A percentile compares a stretch with the other conserved stretches of the same genome.
These are phyloP conservation scores for Deilephila porcellus DNA, from an alignment of 2,888 invertebrate genomes.

Conservation along the genomic window DNA sequence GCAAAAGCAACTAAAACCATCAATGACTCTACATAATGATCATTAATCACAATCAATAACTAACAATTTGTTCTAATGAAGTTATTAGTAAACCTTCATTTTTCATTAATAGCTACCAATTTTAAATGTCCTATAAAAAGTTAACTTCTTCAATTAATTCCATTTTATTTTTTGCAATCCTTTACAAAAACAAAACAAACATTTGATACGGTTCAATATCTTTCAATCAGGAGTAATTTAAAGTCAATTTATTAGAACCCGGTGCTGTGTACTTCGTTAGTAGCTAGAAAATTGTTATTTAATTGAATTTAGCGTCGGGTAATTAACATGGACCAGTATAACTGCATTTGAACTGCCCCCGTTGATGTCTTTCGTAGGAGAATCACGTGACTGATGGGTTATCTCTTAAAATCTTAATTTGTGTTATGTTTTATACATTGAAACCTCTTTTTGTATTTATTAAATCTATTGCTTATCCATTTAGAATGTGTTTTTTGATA, in stretches of 20 bases:
- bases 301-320: slow-evolving; percentile 31
- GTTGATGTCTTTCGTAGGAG: slow-evolving; percentile 38
- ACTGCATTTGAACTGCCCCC: slow-evolving; percentile 28
- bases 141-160: slow-evolving; percentile 15
- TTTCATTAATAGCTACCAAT: neutral
- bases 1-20: neutral
- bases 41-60: neutral
- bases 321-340: slow-evolving; percentile 25
- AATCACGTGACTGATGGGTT: slow-evolving; percentile 26
- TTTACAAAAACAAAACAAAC: slow-evolving; percentile 12
- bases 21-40: neutral
- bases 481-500: too few relatives aligned
- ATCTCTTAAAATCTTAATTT: neutral
- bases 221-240: slow-evolving; percentile 23
- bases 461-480: too few relatives aligned
- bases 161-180: neutral
- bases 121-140: neutral
- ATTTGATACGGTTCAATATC: slow-evolving; percentile 4
- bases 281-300: slow-evolving; percentile 32
- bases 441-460: too few relatives aligned
- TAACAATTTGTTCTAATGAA: neutral
- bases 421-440: too few relatives aligned
- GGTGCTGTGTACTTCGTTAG: slow-evolving; percentile 17
- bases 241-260: slow-evolving; percentile 14
- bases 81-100: neutral